Evolutionary conservation across 2,113 vertebrate species (phyloP).

Genomic region (Labrus mixtus): DNA sequence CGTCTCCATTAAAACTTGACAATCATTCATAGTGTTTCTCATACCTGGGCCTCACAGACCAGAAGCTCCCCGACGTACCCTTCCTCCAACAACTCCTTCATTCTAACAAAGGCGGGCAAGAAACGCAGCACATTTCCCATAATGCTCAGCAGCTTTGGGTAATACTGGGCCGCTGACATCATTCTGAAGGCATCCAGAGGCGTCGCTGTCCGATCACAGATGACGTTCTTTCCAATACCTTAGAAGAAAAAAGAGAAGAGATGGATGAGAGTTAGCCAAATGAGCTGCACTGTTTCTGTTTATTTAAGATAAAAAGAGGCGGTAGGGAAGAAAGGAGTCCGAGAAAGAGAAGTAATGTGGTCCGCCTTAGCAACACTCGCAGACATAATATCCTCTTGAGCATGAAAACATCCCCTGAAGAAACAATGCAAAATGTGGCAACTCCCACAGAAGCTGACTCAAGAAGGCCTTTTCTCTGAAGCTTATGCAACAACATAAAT

Average conservation of each 20-base stretch:
- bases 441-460: conserved; percentile 47
- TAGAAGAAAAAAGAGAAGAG: conserved; percentile 41
- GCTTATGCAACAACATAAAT: too few relatives aligned
- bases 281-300: background rate
- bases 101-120: conserved; percentile 93
- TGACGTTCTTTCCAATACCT: conserved; percentile 99
- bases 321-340: background rate
- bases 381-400: conserved; percentile 57
- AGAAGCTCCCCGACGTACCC: conserved; percentile 95
- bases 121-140: conserved; percentile 98
- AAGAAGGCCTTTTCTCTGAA: conserved; percentile 11
- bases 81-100: conserved; percentile 97
- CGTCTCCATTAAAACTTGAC: too few relatives aligned
- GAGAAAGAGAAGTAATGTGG: background rate
- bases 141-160: conserved; percentile 98
- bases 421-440: conserved; percentile 52
- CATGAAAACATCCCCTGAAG: conserved; percentile 51
- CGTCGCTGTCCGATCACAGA: conserved; percentile 96
- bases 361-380: background rate
- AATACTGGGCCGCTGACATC: conserved; percentile 98
- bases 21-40: background rate
- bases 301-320: background rate
- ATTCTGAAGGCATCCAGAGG: conserved; percentile 97
- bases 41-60: conserved; percentile 92
- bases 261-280: background rate